Evolutionary conservation across 2,888 invertebrate genomes (phyloP).

Genomic region (Anthrax anthrax): DNA sequence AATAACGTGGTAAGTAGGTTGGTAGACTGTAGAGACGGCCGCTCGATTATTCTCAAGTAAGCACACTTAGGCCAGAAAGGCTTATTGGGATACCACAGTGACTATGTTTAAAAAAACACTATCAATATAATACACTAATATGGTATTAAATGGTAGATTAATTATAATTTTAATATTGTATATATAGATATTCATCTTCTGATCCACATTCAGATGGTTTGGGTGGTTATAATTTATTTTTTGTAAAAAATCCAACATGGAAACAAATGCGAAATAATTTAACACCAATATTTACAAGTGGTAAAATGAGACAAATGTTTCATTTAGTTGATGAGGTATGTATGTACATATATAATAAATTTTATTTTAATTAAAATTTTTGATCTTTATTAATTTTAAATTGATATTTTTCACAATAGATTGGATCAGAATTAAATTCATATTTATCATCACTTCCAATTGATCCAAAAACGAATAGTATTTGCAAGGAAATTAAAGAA

Average conservation of each 20-base stretch:
- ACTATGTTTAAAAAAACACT: too few relatives aligned
- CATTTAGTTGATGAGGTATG: conserved; percentile 24
- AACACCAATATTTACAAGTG: conserved; percentile 36
- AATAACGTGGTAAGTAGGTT: too few relatives aligned
- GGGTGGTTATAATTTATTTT: conserved; percentile 33
- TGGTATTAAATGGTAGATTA: too few relatives aligned
- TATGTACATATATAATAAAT: not conserved
- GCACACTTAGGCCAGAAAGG: too few relatives aligned
- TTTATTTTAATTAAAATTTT: too few relatives aligned
- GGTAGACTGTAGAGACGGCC: too few relatives aligned
- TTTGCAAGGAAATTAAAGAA: conserved; percentile 11
- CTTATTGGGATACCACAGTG: too few relatives aligned
- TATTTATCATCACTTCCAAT: not conserved
- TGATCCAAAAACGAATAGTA: conserved; percentile 2
- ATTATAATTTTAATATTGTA: too few relatives aligned
- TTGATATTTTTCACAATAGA: conserved; percentile 11
- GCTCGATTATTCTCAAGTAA: too few relatives aligned
- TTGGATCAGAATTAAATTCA: conserved; percentile 24
- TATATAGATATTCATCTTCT: conserved; percentile 16
- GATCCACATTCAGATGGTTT: conserved; percentile 29
- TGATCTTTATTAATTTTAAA: too few relatives aligned
- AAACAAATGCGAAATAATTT: conserved; percentile 32
- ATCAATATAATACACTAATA: too few relatives aligned
- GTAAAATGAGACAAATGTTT: conserved; percentile 32
- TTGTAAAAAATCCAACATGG: conserved; percentile 34